Base-by-base conservation (phyloP, 2,888 invertebrate genomes). In the Operophtera brumata region DNA sequence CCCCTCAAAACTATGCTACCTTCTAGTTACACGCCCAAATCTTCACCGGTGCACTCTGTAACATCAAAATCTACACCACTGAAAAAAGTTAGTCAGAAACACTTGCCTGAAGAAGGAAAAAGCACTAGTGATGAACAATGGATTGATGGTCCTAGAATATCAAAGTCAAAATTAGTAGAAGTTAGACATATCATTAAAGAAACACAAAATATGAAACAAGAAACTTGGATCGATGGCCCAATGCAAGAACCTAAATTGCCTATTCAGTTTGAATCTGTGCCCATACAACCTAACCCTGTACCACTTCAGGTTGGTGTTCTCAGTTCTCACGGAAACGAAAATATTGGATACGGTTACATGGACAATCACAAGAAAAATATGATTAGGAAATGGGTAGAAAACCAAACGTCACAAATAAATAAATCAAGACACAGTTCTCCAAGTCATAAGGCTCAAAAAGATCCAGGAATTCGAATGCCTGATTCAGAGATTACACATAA, bases 141-240 rank as follows among this genome's bases (percentile, higher is more conserved):
- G 98, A 96, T 98, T 59, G 98, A 99, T 84, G 98, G 98, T 0
- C 98, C 98, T 0, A 92, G 97, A 74, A 96, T 97, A 69, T 96
- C 95, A 0, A 94, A 94, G 73, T 95, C 94, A 12, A 95, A 94
- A 80, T 93, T 95, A 47, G 96, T 95, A 1, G 96, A 96, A 80
- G 96, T 95, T 0, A 88, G 96, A 42, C 95, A 95, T 75, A 91
- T 96, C 63, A 92, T 95, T 74, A 94, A 95, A 70, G 95, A 96
- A 82, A 92, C 94, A 1, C 93, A 95, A 77, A 91, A 92, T 3
- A 95, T 95, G 72, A 95, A 96, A 81, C 91, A 94, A 40, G 98
- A 98, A 85, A 97, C 96, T 2, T 98, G 98, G 98, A 95, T 98
- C 49, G 98, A 98, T 79, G 98, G 98, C 0, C 98, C 98, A 1